Base-by-base conservation (phyloP, 1,140 invertebrate genomes). In the Zelostemma sp. region DNA sequence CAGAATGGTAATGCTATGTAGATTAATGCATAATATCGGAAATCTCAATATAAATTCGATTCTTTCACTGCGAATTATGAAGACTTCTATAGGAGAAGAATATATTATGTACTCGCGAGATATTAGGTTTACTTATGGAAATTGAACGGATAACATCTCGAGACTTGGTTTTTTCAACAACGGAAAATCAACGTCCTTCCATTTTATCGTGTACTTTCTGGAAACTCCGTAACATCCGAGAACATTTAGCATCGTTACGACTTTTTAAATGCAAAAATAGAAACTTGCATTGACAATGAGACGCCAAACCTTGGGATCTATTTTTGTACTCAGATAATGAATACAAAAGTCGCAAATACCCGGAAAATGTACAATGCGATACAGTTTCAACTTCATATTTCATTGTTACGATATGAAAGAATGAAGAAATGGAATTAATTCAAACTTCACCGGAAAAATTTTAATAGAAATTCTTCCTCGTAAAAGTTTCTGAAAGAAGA, bases 1-100 rank as follows among this genome's bases (percentile, higher is more conserved):
- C 48, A 46, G 31, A 59, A 70, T 70, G 62, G 54, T 66, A 71
- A 66, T 71, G 62, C 15, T 58, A 71, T 71, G 68, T 58, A 71
- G 46, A 71, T 65, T 66, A n/a, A 6, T 17, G 45, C 58, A 58
- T 62, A 62, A 71, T 71, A 71, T 62, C 56, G 49, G 46, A 60
- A 72, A 68, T 54, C 60, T 51, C 41, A 12, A 49, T 43, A 68
- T 57, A 54, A 62, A 62, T 62, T 68, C 19, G 12, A 53, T 48
- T 21, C 56, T 48, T 28, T 19, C 41, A 33, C 40, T 55, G 6
- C 14, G 55, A 59, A 66, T 59, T 47, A 48, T 25, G 31, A 38
- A 49, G 63, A 21, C 51, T 11, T 1, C 40, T 33, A 14, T 66
- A 3, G 21, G 21, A 49, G 54, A 66, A 59, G 56, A 59, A 66